These are phyloP conservation scores for Psittacara wagleri DNA, from an alignment of 2,113 vertebrate species.

Conservation along the genomic window DNA sequence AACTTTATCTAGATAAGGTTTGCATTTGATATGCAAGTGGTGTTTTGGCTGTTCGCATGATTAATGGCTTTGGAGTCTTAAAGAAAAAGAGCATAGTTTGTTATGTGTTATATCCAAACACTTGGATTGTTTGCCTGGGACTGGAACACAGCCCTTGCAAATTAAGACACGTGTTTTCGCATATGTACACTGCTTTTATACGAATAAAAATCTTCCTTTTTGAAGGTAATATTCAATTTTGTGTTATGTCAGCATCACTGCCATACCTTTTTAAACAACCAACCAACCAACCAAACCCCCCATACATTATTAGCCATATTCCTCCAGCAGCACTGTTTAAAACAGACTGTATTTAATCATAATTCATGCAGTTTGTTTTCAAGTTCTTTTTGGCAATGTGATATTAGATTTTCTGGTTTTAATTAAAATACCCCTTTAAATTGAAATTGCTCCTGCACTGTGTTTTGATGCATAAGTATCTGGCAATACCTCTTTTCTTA, in stretches of 20 bases:
- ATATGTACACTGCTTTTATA: background rate
- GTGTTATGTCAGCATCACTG: background rate
- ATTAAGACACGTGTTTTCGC: background rate
- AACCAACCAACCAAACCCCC: background rate
- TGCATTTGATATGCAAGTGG: background rate
- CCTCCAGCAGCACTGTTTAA: background rate
- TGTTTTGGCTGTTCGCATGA: background rate
- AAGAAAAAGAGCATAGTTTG: slow-evolving; percentile 8
- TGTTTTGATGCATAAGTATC: background rate
- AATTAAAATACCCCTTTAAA: background rate
- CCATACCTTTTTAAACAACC: background rate
- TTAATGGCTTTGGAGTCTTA: background rate
- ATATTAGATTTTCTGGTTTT: background rate
- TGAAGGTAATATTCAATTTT: background rate
- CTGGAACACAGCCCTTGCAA: background rate
- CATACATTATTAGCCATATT: background rate
- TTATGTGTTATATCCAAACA: background rate
- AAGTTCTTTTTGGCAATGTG: background rate
- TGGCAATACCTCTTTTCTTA: background rate
- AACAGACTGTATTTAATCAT: background rate
- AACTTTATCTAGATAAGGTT: background rate
- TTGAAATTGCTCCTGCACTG: background rate
- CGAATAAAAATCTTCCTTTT: background rate
- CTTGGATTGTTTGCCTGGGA: background rate
- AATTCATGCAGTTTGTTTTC: background rate